Evolutionary conservation across 2,113 vertebrate species (phyloP), one percentile per base, ranked within the genome.

Genomic region (Chunga burmeisteri): DNA sequence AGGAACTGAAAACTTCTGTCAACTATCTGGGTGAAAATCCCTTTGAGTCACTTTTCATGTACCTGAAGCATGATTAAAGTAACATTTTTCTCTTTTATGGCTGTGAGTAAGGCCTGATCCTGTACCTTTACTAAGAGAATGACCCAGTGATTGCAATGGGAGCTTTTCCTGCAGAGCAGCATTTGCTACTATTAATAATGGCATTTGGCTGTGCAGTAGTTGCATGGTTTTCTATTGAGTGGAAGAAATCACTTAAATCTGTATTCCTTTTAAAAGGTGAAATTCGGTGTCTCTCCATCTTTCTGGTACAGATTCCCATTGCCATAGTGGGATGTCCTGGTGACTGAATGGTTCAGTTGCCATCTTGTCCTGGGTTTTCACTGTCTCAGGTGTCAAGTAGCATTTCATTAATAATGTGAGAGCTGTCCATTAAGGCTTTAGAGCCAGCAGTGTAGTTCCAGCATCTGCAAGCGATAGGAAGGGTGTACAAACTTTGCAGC

Each of bases 241-340:
- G 84, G 38, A 70, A 88, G 65, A 86, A 81, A 92, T 52, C 5
- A 13, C 17, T 77, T 32, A 10, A 73, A 53, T 17, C 13, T 62
- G 6, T 59, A n/a, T 71, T 81, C 17, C 21, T 67, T 78, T 68
- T 53, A 29, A 61, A 79, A 87, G 53, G 26, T 23, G 36, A 89
- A 91, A 49, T 16, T 79, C 14, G 1, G 19, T 26, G 5, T 52
- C 59, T 93, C 42, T 30, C 68, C 23, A 8, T 44, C 65, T 68
- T 80, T 65, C 52, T 81, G 36, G 47, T 26, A 16, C 42, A 56
- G 52, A 20, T 79, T 90, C 61, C 58, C 30, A 74, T 47, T 5
- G 2, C 44, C 29, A 10, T 2, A 87, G 47, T 2, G 1, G 67
- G 77, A 59, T 0, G 0, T 44, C 46, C 74, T 77, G 46, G 36